Base-by-base conservation (phyloP, 1,140 invertebrate genomes). In the Nomia melanderi region DNA sequence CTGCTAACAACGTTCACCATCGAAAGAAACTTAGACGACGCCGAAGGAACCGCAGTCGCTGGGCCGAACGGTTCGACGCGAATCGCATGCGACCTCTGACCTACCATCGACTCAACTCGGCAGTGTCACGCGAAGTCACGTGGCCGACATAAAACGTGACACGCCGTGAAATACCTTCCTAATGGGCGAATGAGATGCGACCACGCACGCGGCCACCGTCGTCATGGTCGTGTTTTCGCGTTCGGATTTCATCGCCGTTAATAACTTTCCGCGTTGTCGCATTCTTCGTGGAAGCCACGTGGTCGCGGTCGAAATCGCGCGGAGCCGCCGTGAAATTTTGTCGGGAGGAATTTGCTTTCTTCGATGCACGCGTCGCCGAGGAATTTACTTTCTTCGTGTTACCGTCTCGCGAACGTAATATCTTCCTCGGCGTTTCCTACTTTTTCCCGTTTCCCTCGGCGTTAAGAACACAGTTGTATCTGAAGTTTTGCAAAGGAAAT, bases 111-210 rank as follows among this genome's bases (percentile, higher is more conserved):
- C 83, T 88, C 82, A 83, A 81, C 86, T 83, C 86, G 84, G 75
- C 84, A 88, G 87, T 90, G 89, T 90, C 89, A 90, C 88, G 89
- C 81, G 85, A 82, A 90, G 88, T 90, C 89, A 90, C 90, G 90
- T 90, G 90, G 88, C 77, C 86, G 86, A 86, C 88, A 90, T 91
- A 91, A 85, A 91, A 91, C 90, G 87, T 91, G 90, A 91, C 89
- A 84, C 81, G 89, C 89, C 90, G 90, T 91, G 90, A 91, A 91
- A 91, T 90, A 90, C 87, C 88, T 89, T 89, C 79, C 84, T 91
- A 91, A 91, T 91, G 89, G 88, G 80, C 86, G 84, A 89, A 82
- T 82, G 78, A 83, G 83, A 87, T 90, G 88, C 86, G 87, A 88
- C 85, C 87, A 88, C 88, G 88, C 89, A 88, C 85, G 77, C 85